A percentile compares a stretch with the other conserved stretches of the same genome.
Conservation (phyloP, 2,113 vertebrate species). For the Cheilinus undulatus region DNA sequence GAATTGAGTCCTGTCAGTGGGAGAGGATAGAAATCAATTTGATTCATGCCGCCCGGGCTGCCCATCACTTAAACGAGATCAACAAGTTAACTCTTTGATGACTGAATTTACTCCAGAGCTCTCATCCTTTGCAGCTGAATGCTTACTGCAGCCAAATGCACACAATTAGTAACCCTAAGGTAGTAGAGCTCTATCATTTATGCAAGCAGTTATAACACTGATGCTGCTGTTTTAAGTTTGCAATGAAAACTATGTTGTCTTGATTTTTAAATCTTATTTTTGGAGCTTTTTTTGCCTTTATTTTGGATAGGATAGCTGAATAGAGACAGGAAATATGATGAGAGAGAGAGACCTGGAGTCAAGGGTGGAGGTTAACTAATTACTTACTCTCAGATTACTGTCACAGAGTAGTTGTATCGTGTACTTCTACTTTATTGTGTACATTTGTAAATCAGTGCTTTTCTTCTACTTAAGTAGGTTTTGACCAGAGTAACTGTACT, state of each 20-base stretch:
- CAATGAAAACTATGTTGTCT: background rate
- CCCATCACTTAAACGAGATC: conserved; percentile 41
- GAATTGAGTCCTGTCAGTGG: conserved; percentile 29
- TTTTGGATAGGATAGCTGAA: too few species aligned
- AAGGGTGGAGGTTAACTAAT: too few species aligned
- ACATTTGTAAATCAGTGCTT: too few species aligned
- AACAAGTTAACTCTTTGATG: conserved; percentile 19
- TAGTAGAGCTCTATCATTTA: conserved; percentile 18
- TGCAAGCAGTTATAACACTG: conserved; percentile 17
- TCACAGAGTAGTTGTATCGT: too few species aligned
- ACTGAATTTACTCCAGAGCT: conserved; percentile 2
- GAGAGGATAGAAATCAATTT: conserved; percentile 33
- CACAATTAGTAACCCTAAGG: conserved; percentile 21
- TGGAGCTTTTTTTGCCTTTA: too few species aligned
- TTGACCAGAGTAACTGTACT: too few species aligned
- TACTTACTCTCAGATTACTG: too few species aligned
- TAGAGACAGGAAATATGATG: too few species aligned
- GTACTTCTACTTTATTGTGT: too few species aligned
- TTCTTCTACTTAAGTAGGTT: too few species aligned
- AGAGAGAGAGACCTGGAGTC: too few species aligned
- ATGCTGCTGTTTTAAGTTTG: conserved; percentile 27
- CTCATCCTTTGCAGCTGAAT: conserved; percentile 5
- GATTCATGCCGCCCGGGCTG: conserved; percentile 16
- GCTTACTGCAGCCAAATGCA: conserved; percentile 5
- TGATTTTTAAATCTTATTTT: too few species aligned